Percentiles rank a stretch among this genome's conserved stretches.
These are phyloP conservation scores for Austrolebias charrua DNA, from an alignment of 2,797 vertebrate species.

Conservation along the genomic window DNA sequence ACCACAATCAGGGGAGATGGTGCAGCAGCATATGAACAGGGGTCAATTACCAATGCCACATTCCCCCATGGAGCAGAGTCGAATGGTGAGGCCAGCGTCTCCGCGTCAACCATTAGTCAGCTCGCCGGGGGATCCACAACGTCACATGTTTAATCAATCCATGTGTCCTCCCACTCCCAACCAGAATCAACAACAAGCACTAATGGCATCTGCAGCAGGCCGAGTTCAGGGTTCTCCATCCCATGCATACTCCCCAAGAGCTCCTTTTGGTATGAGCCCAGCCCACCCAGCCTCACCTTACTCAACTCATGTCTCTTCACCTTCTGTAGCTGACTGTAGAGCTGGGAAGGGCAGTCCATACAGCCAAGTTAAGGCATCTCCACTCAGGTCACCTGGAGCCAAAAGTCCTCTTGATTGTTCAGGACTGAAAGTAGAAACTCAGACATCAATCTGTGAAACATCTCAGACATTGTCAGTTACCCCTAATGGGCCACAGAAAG, in stretches of 20 bases:
- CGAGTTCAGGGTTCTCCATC: conserved; percentile 80
- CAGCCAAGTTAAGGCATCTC: conserved; percentile 73
- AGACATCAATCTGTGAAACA: conserved; percentile 61
- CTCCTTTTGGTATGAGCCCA: conserved; percentile 78
- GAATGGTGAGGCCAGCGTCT: conserved; percentile 75
- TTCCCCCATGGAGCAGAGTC: conserved; percentile 70
- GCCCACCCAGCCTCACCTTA: conserved; percentile 72
- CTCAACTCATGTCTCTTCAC: conserved; percentile 73
- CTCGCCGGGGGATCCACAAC: conserved; percentile 74
- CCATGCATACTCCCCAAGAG: conserved; percentile 78
- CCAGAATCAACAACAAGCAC: conserved; percentile 72
- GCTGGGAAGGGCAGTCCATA: conserved; percentile 78
- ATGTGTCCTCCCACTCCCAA: conserved; percentile 77
- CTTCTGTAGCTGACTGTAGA: conserved; percentile 67
- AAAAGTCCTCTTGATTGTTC: conserved; percentile 80
- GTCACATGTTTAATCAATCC: conserved; percentile 67
- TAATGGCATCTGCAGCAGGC: conserved; percentile 65
- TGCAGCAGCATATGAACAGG: conserved; percentile 78
- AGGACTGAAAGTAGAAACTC: conserved; percentile 78
- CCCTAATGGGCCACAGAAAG: conserved; percentile 72
- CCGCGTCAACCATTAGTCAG: conserved; percentile 74
- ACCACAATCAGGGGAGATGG: conserved; percentile 72
- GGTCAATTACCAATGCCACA: conserved; percentile 69
- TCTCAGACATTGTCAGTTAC: conserved; percentile 28
- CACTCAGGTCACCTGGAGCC: conserved; percentile 78